Base-by-base conservation (phyloP, 2,888 invertebrate genomes). In the Laspeyria flexula region DNA sequence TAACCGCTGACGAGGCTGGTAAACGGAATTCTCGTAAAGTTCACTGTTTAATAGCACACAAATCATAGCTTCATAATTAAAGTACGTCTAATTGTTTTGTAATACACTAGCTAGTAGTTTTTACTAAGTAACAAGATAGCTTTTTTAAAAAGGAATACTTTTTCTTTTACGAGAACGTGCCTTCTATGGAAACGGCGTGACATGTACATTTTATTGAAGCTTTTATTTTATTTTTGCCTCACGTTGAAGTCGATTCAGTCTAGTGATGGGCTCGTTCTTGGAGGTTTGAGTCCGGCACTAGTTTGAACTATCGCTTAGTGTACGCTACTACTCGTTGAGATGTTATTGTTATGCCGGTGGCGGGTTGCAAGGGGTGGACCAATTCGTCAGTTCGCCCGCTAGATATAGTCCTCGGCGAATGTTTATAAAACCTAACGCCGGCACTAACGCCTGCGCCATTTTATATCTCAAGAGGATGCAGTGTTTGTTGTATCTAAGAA, bases 401-500 rank as follows among this genome's bases (percentile, higher is more conserved):
- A n/a, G n/a, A n/a, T n/a, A n/a, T n/a, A n/a, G n/a, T n/a, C n/a
- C n/a, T n/a, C n/a, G 44, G 60, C 57, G 71, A 52, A 48, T 47
- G 35, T 30, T 34, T 27, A 44, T 43, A 23, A 43, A 31, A 60
- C 35, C 43, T 46, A 45, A 41, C 41, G 42, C 52, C 58, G 73
- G 74, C 60, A 69, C 69, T 57, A 56, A 66, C 65, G 74, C 67
- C 71, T 58, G 55, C 48, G 65, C 59, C 51, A 43, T 49, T 60
- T 60, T 55, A 63, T 65, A 57, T 69, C 71, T 65, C 69, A 64
- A 69, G 70, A 60, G 66, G 64, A 77, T 75, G 83, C 84, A 80
- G 80, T 82, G 83, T 84, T 80, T 81, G 84, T 86, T 87, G 85
- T 88, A 84, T 85, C 82, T 86, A 88, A 88, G 84, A 81, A 84